phyloP scores from a whole-genome alignment of 2,797 vertebrate genomes.

The Dicrostonyx torquatus region DNA sequence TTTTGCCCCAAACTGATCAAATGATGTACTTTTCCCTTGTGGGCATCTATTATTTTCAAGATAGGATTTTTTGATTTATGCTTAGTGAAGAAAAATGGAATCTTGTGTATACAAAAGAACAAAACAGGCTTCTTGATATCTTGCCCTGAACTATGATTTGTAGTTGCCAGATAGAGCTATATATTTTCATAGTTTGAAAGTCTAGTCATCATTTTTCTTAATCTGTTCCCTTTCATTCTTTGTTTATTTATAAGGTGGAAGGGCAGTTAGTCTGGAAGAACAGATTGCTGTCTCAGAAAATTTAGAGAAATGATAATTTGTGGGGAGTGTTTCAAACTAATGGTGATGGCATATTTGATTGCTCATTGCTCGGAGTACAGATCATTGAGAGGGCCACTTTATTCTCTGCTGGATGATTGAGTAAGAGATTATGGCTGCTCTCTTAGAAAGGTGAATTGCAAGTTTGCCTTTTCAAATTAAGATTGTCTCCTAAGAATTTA shows the following conservation, averaged over 20 bases:
- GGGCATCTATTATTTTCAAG: background rate
- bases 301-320: background rate
- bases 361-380: background rate
- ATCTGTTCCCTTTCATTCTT: background rate
- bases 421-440: background rate
- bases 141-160: slow-evolving; percentile 31
- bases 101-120: background rate
- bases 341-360: background rate
- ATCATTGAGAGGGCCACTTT: background rate
- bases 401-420: background rate
- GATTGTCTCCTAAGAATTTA: background rate
- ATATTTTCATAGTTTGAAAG: slow-evolving; percentile 7
- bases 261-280: background rate
- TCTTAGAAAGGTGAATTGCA: background rate
- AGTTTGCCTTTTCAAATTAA: background rate
- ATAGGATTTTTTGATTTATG: slow-evolving; percentile 12
- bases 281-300: background rate
- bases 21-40: background rate
- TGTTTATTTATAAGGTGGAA: slow-evolving; percentile 11
- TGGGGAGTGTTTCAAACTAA: background rate
- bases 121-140: background rate
- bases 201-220: background rate
- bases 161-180: background rate
- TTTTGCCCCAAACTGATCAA: slow-evolving; percentile 25
- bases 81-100: slow-evolving; percentile 46